Evolutionary conservation across 2,113 vertebrate genomes (phyloP).

Genomic region (Stigmatopora argus): DNA sequence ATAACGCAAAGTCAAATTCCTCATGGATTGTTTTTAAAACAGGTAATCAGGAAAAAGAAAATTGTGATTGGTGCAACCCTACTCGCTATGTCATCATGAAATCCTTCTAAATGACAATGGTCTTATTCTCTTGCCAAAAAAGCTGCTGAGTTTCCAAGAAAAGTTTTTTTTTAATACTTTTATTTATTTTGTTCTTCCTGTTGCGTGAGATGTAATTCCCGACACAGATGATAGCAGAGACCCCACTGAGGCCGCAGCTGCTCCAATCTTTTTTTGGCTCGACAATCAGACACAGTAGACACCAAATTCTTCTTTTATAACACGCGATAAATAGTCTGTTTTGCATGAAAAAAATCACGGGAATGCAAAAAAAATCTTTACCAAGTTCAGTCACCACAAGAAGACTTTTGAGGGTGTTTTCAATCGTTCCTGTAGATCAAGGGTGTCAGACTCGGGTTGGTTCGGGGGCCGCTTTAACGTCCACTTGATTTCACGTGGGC

Average conservation of each 20-base stretch:
- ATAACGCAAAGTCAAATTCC: no score
- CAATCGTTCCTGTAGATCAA: neutral
- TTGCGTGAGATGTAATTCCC: conserved; percentile 52
- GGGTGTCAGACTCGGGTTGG: no score
- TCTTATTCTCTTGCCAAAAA: conserved; percentile 15
- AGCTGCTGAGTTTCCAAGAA: conserved; percentile 31
- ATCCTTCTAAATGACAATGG: neutral
- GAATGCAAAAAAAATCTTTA: no score
- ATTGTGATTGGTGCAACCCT: no score
- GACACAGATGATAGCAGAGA: conserved; percentile 42
- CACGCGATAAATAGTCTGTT: neutral
- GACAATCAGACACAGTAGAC: conserved; percentile 56
- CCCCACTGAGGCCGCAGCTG: conserved; percentile 31
- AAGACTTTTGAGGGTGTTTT: no score
- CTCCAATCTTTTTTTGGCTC: conserved; percentile 40
- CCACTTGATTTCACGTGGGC: no score
- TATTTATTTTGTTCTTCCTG: conserved; percentile 30
- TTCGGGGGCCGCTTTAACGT: no score
- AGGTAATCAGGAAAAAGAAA: no score
- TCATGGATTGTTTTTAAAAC: no score
- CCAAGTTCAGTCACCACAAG: no score
- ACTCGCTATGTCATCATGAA: conserved; percentile 18
- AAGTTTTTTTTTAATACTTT: conserved; percentile 21
- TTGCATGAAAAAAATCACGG: no score
- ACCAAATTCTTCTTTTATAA: neutral